Conservation (phyloP, 2,888 invertebrate genomes). For the Trichacis sp. region DNA sequence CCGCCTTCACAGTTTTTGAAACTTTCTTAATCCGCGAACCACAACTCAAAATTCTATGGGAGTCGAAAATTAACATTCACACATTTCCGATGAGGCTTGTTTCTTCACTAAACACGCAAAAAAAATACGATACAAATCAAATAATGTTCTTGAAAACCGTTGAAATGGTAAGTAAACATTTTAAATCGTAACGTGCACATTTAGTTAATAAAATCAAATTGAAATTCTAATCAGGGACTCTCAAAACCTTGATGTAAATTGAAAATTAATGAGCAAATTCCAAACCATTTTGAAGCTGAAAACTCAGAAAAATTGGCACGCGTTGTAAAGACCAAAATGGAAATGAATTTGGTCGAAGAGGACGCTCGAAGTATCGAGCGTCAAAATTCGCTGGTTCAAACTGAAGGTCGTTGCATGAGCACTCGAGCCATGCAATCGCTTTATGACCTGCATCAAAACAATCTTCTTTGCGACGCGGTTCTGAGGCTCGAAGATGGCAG, state of each 20-base stretch:
- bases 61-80: too few species aligned
- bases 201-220: too few species aligned
- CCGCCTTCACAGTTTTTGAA: conserved; percentile 51
- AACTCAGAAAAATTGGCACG: background rate
- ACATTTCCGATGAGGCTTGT: too few species aligned
- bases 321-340: conserved; percentile 46
- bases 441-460: conserved; percentile 84
- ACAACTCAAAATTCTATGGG: background rate
- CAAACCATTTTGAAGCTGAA: background rate
- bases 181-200: too few species aligned
- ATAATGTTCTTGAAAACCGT: conserved; percentile 26
- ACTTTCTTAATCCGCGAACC: conserved; percentile 21
- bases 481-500: conserved; percentile 85
- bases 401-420: conserved; percentile 80
- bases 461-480: conserved; percentile 88
- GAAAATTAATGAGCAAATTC: background rate
- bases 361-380: conserved; percentile 13
- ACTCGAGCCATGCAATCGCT: conserved; percentile 87
- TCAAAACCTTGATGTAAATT: background rate
- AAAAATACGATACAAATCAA: background rate
- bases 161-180: background rate
- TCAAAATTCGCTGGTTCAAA: conserved; percentile 59
- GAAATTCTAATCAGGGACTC: too few species aligned
- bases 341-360: conserved; percentile 48
- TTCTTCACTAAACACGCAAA: too few species aligned